phyloP scores from a whole-genome alignment of 2,113 vertebrate species.

The Saccopteryx leptura region DNA sequence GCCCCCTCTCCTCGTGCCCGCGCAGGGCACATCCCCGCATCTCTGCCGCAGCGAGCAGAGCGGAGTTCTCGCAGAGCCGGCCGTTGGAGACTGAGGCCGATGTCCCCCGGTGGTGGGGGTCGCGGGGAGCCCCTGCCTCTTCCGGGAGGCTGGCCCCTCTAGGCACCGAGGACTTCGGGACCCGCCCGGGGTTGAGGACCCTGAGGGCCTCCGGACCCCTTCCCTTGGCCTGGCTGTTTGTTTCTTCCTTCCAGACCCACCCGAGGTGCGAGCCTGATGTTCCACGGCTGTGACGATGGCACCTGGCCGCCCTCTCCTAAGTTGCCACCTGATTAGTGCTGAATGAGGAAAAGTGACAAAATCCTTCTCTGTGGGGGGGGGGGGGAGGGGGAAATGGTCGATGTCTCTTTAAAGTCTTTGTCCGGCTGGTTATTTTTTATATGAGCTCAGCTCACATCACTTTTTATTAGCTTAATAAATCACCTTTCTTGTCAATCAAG shows the following conservation, averaged over 20 bases:
- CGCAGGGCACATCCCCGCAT: slow-evolving; percentile 72
- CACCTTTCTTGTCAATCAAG: slow-evolving; percentile 99
- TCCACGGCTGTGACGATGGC: slow-evolving; percentile 83
- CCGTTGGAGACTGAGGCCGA: slow-evolving; percentile 85
- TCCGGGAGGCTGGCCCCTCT: slow-evolving; percentile 74
- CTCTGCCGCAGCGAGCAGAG: slow-evolving; percentile 87
- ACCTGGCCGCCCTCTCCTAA: slow-evolving; percentile 87
- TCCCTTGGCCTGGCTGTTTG: slow-evolving; percentile 77
- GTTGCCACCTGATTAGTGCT: slow-evolving; percentile 90
- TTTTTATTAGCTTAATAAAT: slow-evolving; percentile 99
- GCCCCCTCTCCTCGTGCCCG: slow-evolving; percentile 79
- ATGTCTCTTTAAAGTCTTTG: slow-evolving; percentile 96
- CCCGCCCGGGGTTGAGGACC: slow-evolving; percentile 22
- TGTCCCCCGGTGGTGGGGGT: slow-evolving; percentile 81
- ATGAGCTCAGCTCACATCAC: slow-evolving; percentile 99
- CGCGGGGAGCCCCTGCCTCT: slow-evolving; percentile 77
- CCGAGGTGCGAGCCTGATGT: slow-evolving; percentile 66
- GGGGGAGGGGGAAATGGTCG: slow-evolving; percentile 89
- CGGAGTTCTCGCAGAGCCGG: slow-evolving; percentile 86
- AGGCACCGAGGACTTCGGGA: slow-evolving; percentile 65
- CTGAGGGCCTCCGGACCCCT: slow-evolving; percentile 69
- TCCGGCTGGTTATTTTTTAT: slow-evolving; percentile 98
- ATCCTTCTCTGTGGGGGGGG: slow-evolving; percentile 81
- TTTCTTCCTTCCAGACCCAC: slow-evolving; percentile 73
- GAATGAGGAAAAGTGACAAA: slow-evolving; percentile 91